Evolutionary conservation across 2,888 invertebrate species (phyloP).

Genomic region (Tromatobia lineatoria): DNA sequence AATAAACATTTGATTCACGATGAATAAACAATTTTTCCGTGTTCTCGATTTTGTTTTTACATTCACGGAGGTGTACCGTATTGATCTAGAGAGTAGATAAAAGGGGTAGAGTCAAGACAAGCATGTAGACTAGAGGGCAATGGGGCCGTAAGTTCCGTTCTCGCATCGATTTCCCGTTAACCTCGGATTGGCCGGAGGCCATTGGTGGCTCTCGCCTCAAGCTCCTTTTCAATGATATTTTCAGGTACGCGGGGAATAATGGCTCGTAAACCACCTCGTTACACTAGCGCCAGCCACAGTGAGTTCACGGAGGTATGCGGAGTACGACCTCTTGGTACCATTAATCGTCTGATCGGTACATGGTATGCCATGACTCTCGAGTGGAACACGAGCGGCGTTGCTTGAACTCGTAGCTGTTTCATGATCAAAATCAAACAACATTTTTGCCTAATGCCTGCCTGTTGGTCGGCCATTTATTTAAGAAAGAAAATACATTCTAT

Average conservation of each 20-base stretch:
- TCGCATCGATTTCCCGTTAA: conserved; percentile 74
- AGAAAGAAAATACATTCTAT: not conserved
- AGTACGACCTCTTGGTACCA: conserved; percentile 35
- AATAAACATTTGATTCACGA: no score
- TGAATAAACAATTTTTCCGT: not conserved
- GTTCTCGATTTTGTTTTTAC: not conserved
- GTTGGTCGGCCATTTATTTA: not conserved
- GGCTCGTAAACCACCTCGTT: conserved; percentile 71
- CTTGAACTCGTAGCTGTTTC: conserved; percentile 20
- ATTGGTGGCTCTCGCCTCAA: conserved; percentile 49
- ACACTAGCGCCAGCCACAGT: conserved; percentile 54
- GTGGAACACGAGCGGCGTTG: conserved; percentile 17
- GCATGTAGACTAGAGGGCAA: conserved; percentile 24
- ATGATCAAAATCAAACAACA: conserved; percentile 40
- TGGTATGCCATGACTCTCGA: conserved; percentile 18
- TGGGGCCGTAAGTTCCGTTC: conserved; percentile 21
- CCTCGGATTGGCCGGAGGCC: conserved; percentile 66
- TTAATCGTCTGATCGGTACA: conserved; percentile 54
- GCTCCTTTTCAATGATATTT: conserved; percentile 70
- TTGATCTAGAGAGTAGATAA: not conserved
- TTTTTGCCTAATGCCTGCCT: conserved; percentile 1
- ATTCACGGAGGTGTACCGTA: not conserved
- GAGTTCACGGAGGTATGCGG: conserved; percentile 54
- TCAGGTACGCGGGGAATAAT: conserved; percentile 70
- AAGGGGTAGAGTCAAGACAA: conserved; percentile 15